Base-by-base conservation (phyloP, 2,113 vertebrate species). In the Nothobranchius furzeri region DNA sequence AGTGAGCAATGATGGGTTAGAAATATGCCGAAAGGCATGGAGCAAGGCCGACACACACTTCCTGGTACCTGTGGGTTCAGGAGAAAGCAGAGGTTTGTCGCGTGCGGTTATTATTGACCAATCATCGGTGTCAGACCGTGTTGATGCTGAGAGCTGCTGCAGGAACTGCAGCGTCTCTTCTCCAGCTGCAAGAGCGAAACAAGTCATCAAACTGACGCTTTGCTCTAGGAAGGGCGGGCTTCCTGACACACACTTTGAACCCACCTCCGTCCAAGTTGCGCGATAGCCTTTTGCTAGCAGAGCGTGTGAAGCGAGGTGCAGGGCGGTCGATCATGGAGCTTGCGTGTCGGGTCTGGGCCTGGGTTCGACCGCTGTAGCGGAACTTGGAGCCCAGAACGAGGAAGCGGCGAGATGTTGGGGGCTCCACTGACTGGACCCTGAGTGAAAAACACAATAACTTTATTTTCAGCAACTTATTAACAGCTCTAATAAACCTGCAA, bases 311-410 rank as follows among this genome's bases (percentile, higher is more conserved):
- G 62, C 91, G 94, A 3, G 96, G 97, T 0, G 96, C 95, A 0
- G 95, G 95, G 0, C 97, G 93, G 85, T 95, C 94, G 3, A 98
- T 98, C 73, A 96, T 87, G 55, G 96, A 94, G 8, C 96, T 97
- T 14, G 95, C 96, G 87, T 98, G 94, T 62, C 96, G 92, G 2
- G 95, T 96, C 89, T 99, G 96, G 0, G 95, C 95, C 85, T 98
- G 96, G 3, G 96, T 98, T 3, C 94, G 93, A 0, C 97, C 97
- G 1, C 95, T 96, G 89, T 97, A 98, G 42, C 95, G 94, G 86
- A 99, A 98, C 89, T 95, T 98, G 24, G 96, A 97, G 64, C 96
- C 97, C 88, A 98, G 82, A 0, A 91, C 93, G 49, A 98, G 89
- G 87, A 97, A 96, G 63, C 93, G 90, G 66, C 94, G 94, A 62